Conservation (phyloP, 2,888 invertebrate genomes). For the Noctua janthina region DNA sequence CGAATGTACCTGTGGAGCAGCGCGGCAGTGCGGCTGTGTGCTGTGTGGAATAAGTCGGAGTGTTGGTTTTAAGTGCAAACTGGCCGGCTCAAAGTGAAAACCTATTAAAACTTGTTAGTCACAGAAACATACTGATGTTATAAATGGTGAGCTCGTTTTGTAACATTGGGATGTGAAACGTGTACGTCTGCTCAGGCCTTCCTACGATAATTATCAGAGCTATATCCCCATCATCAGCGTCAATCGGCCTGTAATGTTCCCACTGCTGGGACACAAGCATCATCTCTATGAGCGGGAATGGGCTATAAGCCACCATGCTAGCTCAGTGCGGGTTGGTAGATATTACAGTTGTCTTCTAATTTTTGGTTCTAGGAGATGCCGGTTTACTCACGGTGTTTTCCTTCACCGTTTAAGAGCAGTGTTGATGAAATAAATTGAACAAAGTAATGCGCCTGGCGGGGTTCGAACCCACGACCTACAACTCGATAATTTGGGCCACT, state of each 20-base stretch:
- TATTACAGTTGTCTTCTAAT: not conserved
- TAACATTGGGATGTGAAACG: not conserved
- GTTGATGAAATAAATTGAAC: not conserved
- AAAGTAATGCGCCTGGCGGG: not conserved
- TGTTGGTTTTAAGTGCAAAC: constrained; percentile 42
- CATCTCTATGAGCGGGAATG: not conserved
- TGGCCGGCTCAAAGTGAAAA: constrained; percentile 34
- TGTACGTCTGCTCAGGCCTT: not conserved
- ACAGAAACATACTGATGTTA: constrained; percentile 29
- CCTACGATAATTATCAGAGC: not conserved
- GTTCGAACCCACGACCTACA: too few relatives aligned
- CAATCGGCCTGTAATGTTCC: not conserved
- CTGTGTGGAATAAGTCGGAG: constrained; percentile 14
- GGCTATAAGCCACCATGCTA: not conserved
- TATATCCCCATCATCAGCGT: not conserved
- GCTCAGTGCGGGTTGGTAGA: not conserved
- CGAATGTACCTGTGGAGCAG: constrained; percentile 29
- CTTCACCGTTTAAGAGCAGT: not conserved
- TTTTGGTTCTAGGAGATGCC: not conserved
- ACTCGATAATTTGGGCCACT: not conserved
- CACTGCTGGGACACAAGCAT: not conserved
- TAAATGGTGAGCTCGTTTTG: constrained; percentile 9
- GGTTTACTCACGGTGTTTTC: not conserved
- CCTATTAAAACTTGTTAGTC: constrained; percentile 45
- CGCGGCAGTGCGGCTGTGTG: not conserved